Evolutionary conservation across 1,140 invertebrate species (phyloP).

Genomic region (Drosophila chauvacae): DNA sequence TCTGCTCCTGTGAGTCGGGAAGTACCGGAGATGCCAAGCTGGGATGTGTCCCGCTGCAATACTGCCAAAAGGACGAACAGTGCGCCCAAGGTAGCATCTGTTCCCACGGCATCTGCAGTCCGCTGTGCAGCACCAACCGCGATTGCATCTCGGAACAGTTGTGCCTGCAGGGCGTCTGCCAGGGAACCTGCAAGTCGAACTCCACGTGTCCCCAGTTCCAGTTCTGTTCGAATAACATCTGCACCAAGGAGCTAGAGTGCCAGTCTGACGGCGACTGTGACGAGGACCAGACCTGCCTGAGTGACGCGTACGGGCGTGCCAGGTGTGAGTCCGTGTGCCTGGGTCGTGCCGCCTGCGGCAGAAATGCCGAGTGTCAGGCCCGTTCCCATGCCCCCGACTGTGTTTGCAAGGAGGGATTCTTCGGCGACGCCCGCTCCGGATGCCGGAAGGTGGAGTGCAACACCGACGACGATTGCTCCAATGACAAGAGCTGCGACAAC

Average conservation of each 20-base stretch:
- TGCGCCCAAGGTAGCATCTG: constrained; percentile 93
- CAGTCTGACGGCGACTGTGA: constrained; percentile 89
- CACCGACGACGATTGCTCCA: constrained; percentile 89
- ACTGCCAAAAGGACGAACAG: constrained; percentile 90
- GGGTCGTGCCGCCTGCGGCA: constrained; percentile 89
- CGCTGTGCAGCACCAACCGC: constrained; percentile 90
- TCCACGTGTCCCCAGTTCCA: constrained; percentile 92
- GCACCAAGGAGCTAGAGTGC: constrained; percentile 92
- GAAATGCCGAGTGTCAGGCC: constrained; percentile 91
- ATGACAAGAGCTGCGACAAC: constrained; percentile 92
- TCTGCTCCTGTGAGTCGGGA: constrained; percentile 92
- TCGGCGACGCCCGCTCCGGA: constrained; percentile 91
- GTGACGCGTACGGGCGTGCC: constrained; percentile 88
- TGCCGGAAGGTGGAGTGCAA: constrained; percentile 92
- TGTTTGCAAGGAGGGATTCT: constrained; percentile 90
- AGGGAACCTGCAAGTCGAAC: constrained; percentile 91
- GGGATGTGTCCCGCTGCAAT: constrained; percentile 91
- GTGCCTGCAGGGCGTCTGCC: constrained; percentile 91
- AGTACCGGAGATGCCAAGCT: constrained; percentile 93
- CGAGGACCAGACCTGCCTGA: constrained; percentile 88
- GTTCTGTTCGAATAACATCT: constrained; percentile 92
- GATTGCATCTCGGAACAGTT: constrained; percentile 93
- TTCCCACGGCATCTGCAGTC: constrained; percentile 91
- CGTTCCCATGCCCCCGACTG: constrained; percentile 90
- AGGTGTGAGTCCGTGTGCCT: constrained; percentile 90